phyloP scores from a whole-genome alignment of 1,140 invertebrate genomes.

The Ericerus pela region DNA sequence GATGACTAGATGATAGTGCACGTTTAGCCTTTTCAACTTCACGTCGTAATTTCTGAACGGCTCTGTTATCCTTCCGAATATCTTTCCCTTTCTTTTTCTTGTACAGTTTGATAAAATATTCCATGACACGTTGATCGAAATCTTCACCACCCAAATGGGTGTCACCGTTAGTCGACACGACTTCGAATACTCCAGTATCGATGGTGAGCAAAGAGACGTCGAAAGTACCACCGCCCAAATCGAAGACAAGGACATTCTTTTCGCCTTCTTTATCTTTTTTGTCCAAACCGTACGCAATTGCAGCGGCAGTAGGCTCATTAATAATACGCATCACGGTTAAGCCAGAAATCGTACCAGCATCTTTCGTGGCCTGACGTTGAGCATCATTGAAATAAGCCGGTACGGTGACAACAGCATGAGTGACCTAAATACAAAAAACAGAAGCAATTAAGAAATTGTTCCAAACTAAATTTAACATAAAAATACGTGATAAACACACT shows the following conservation, averaged over 20 bases:
- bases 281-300: constrained; percentile 98
- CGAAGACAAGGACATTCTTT: constrained; percentile 97
- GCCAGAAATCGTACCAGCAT: constrained; percentile 77
- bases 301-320: constrained; percentile 99
- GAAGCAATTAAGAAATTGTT: not conserved
- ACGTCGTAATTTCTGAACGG: constrained; percentile 88
- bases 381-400: constrained; percentile 98
- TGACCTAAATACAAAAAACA: constrained; percentile 44
- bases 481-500: not conserved
- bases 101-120: constrained; percentile 96
- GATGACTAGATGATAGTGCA: constrained; percentile 84
- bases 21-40: constrained; percentile 98
- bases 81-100: constrained; percentile 99
- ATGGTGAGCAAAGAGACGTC: constrained; percentile 98
- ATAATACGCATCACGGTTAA: constrained; percentile 98
- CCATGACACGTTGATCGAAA: constrained; percentile 97
- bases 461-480: not conserved
- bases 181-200: constrained; percentile 88
- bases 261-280: constrained; percentile 99
- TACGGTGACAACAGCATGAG: constrained; percentile 97
- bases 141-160: constrained; percentile 98
- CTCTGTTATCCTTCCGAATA: constrained; percentile 84
- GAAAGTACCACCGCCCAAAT: constrained; percentile 98
- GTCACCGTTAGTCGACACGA: constrained; percentile 95
- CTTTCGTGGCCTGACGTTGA: constrained; percentile 92